Evolutionary conservation across 2,888 invertebrate species (phyloP).

Genomic region (Acanthacorydalis orientalis): DNA sequence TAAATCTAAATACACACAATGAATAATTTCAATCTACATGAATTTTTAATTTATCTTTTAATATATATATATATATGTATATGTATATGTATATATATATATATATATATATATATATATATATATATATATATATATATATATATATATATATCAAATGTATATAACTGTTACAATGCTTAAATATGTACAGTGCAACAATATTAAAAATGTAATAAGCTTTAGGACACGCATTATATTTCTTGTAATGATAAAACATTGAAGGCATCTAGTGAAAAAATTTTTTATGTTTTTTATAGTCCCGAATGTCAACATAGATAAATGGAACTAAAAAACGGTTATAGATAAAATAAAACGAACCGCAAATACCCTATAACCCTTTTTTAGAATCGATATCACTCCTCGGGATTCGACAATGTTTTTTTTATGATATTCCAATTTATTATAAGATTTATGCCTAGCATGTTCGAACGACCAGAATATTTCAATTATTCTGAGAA

Average conservation of each 20-base stretch:
- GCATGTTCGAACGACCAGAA: background rate
- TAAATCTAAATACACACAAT: too few relatives aligned
- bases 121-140: too few relatives aligned
- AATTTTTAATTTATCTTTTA: too few relatives aligned
- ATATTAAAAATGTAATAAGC: background rate
- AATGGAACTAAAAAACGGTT: too few relatives aligned
- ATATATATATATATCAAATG: too few relatives aligned
- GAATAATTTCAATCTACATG: too few relatives aligned
- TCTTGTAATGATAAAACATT: background rate
- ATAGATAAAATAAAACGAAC: background rate
- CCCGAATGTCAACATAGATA: too few relatives aligned
- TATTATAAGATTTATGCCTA: background rate
- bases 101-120: too few relatives aligned
- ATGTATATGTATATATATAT: too few relatives aligned
- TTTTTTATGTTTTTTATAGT: background rate
- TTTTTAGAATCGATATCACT: too few relatives aligned
- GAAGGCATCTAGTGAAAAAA: background rate
- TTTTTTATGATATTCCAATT: background rate
- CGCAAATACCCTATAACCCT: background rate
- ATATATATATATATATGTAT: too few relatives aligned
- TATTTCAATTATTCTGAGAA: background rate
- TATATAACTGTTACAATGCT: too few relatives aligned
- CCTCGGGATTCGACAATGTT: background rate
- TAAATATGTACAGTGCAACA: background rate
- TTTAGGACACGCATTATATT: background rate